Base-by-base conservation (phyloP, 2,888 invertebrate species). In the Thyatira batis region DNA sequence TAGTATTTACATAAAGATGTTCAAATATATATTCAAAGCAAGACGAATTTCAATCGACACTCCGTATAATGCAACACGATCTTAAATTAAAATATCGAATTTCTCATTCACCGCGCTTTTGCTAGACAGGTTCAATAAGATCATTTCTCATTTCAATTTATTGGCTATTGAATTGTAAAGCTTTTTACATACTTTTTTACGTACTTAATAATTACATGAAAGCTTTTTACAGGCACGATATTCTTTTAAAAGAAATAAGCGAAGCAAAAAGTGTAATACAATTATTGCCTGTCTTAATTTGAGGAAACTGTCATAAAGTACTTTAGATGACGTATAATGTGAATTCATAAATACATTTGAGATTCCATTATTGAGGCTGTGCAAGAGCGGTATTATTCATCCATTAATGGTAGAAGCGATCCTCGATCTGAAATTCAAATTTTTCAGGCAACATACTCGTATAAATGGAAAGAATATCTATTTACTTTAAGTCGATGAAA, bases 371-470 rank as follows among this genome's bases (percentile, higher is more conserved):
- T 60, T 63, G 51, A 60, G 60, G 69, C 62, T 58, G 57, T 67
- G 69, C 69, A 56, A 70, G 67, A 60, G 53, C n/a, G 76, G 73
- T 76, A 80, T 81, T 86, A 85, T 85, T 83, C 85, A 74, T 80
- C 82, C 82, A 80, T 84, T 85, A 84, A 80, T 76, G 74, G 79
- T 61, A 58, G 67, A 64, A 65, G 58, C 67, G 55, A 65, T 61
- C 65, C 61, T 68, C 59, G 71, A 80, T 82, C 76, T 80, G 71
- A 79, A 82, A 73, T 80, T 80, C 82, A 68, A 80, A 82, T 83
- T 83, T 81, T 76, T 79, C 76, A 80, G 80, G 74, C 80, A 81
- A 79, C n/a, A n/a, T n/a, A n/a, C n/a, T n/a, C 80, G 80, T 76
- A 82, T 80, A 78, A 85, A 83, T 82, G 82, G 78, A 80, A 79